Percentiles rank a stretch among this genome's conserved stretches.
These are phyloP conservation scores for Drosophila siamana DNA, from an alignment of 2,888 invertebrate species.

Conservation along the genomic window DNA sequence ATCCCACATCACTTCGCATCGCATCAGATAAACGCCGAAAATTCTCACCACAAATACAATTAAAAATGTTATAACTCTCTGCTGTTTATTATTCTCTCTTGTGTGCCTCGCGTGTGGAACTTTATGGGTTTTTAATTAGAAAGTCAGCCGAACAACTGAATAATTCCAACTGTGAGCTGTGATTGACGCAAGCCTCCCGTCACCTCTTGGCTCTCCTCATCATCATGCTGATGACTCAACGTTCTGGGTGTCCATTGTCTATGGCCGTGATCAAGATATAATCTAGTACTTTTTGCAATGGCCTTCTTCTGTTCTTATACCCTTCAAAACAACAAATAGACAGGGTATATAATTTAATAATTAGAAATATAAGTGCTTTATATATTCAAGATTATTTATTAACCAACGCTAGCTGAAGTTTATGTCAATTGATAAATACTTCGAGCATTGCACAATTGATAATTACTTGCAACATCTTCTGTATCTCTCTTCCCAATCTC, in stretches of 20 bases:
- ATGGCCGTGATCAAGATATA: constrained; percentile 50
- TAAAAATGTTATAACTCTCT: constrained; percentile 52
- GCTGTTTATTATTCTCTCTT: constrained; percentile 50
- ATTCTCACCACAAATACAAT: constrained; percentile 57
- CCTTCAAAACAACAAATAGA: neutral
- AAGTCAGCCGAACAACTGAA: constrained; percentile 39
- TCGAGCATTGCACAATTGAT: too few species aligned
- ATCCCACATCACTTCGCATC: constrained; percentile 53
- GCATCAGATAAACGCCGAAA: constrained; percentile 42
- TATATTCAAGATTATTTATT: too few species aligned
- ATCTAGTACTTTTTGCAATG: constrained; percentile 14
- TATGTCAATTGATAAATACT: too few species aligned
- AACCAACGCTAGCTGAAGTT: too few species aligned
- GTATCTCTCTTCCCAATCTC: too few species aligned
- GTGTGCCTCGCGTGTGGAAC: constrained; percentile 46
- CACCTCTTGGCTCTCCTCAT: neutral
- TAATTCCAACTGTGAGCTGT: constrained; percentile 49
- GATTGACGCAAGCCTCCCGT: constrained; percentile 49
- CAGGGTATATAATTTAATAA: neutral
- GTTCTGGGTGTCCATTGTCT: constrained; percentile 30
- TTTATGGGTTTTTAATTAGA: constrained; percentile 64
- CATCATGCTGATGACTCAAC: constrained; percentile 38
- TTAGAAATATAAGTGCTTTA: too few species aligned
- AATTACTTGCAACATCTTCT: too few species aligned
- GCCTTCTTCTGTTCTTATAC: constrained; percentile 9